phyloP scores from a whole-genome alignment of 2,797 vertebrate species.

The Enteromius treurensis region DNA sequence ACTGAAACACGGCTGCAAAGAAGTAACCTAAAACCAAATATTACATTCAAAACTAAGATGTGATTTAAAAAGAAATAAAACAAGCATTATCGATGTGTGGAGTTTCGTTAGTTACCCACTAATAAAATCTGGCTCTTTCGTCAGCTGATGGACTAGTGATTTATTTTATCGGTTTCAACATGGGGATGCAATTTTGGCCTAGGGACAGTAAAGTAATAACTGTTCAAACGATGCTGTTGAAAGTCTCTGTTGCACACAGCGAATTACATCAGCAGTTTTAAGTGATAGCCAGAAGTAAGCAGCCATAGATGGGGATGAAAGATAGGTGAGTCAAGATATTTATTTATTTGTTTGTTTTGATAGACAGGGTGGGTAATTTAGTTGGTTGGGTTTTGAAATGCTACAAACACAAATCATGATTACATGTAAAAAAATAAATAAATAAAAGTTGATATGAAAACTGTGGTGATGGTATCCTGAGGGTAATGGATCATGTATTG shows the following conservation, averaged over 20 bases:
- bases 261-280: slow-evolving; percentile 19
- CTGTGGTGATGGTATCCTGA: background rate
- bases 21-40: slow-evolving; percentile 39
- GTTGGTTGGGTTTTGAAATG: background rate
- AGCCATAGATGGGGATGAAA: background rate
- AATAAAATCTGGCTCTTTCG: slow-evolving; percentile 20
- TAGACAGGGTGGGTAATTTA: slow-evolving; percentile 4
- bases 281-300: slow-evolving; percentile 28
- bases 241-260: slow-evolving; percentile 35
- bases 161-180: slow-evolving; percentile 46
- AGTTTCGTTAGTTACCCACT: slow-evolving; percentile 31
- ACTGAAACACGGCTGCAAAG: slow-evolving; percentile 26
- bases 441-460: background rate
- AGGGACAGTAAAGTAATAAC: slow-evolving; percentile 57
- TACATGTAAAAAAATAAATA: slow-evolving; percentile 8
- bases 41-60: slow-evolving; percentile 14
- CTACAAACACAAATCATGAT: background rate
- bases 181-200: slow-evolving; percentile 16
- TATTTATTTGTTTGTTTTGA: slow-evolving; percentile 16
- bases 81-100: background rate
- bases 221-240: slow-evolving; percentile 22
- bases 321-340: slow-evolving; percentile 2
- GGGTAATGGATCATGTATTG: background rate
- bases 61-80: slow-evolving; percentile 26
- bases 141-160: slow-evolving; percentile 39